These are phyloP conservation scores for Danio kyathit DNA, from an alignment of 2,797 vertebrate genomes.

Conservation along the genomic window DNA sequence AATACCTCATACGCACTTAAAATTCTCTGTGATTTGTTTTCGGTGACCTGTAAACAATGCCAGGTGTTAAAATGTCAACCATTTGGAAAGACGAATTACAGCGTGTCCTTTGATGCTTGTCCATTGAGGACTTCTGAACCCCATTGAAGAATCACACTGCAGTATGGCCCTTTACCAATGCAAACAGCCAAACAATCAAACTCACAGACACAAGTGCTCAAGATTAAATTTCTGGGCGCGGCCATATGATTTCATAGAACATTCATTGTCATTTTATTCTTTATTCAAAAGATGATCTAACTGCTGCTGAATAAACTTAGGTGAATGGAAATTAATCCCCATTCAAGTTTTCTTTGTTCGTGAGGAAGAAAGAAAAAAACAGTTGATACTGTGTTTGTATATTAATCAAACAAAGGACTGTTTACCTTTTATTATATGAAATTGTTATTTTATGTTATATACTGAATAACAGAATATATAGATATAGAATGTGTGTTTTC, in stretches of 20 bases:
- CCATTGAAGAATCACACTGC: constrained; percentile 40
- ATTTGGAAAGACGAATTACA: constrained; percentile 42
- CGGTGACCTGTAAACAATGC: constrained; percentile 49
- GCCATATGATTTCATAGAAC: constrained; percentile 28
- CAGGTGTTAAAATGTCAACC: constrained; percentile 34
- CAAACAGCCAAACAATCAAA: constrained; percentile 36
- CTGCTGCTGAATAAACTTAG: constrained; percentile 39
- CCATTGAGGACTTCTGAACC: constrained; percentile 21
- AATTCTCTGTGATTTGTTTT: constrained; percentile 41
- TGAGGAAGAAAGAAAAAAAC: background rate
- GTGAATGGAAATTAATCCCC: constrained; percentile 38
- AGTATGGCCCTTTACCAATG: constrained; percentile 40
- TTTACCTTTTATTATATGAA: background rate
- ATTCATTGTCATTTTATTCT: constrained; percentile 27
- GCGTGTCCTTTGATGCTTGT: constrained; percentile 31
- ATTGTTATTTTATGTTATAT: background rate
- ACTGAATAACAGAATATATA: no score
- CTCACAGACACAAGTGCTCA: constrained; percentile 24
- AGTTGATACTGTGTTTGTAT: background rate
- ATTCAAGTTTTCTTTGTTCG: constrained; percentile 28
- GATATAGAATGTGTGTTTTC: no score
- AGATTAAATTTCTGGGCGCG: constrained; percentile 37
- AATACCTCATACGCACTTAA: constrained; percentile 19
- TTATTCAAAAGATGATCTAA: constrained; percentile 33
- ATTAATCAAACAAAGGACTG: background rate